Percentiles rank a stretch among this genome's conserved stretches.
Conservation (phyloP, 2,888 invertebrate species). For the Cetonia aurata region DNA sequence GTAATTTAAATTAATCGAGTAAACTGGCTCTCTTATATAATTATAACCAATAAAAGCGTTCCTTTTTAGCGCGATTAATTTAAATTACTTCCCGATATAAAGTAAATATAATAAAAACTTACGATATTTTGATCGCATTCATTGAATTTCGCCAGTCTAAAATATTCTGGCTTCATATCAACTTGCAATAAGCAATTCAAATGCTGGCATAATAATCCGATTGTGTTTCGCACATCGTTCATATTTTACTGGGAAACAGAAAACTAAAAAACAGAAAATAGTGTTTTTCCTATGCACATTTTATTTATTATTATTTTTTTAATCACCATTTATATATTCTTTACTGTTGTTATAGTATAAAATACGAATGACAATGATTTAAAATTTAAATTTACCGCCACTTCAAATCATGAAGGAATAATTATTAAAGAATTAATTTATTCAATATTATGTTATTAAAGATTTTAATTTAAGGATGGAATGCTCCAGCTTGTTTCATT, state of each 20-base stretch:
- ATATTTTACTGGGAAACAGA: conserved; percentile 50
- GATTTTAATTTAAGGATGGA: no score
- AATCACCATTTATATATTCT: no score
- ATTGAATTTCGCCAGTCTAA: conserved; percentile 62
- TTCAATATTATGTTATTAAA: no score
- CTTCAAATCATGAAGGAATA: no score
- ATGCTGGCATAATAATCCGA: conserved; percentile 62
- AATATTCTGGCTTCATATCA: conserved; percentile 61
- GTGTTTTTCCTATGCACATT: neutral
- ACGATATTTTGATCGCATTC: conserved; percentile 58
- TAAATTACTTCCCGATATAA: neutral
- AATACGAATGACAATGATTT: no score
- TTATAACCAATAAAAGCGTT: no score
- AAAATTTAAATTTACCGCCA: no score
- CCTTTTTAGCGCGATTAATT: neutral
- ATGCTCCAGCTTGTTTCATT: no score
- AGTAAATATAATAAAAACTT: conserved; percentile 50
- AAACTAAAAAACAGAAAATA: neutral
- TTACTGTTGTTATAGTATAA: no score
- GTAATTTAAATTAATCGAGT: neutral
- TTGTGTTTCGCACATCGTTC: conserved; percentile 60
- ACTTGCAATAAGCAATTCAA: conserved; percentile 58
- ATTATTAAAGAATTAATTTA: no score
- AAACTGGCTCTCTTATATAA: no score
- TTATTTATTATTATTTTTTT: neutral